Base-by-base conservation (phyloP, 2,113 vertebrate species). In the Datnioides undecimradiatus region DNA sequence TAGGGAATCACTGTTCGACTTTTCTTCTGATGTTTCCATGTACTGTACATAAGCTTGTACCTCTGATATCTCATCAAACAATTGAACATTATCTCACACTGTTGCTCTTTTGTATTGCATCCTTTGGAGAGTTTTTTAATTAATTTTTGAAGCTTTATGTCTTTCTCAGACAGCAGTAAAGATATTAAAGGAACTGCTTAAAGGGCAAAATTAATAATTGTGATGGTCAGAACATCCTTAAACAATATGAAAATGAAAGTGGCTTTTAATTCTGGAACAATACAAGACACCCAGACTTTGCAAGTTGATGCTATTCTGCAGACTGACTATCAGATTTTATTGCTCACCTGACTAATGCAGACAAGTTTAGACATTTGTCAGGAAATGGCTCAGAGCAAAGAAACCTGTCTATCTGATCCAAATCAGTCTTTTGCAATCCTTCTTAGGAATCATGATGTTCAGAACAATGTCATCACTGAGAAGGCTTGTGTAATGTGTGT, bases 361-460 rank as follows among this genome's bases (percentile, higher is more conserved):
- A 83, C 83, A 79, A 23, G 86, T 83, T 81, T 3, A 45, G 59
- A 76, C 76, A 49, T 65, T 40, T 75, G 12, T 13, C 54, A 63
- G 83, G 46, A 82, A 86, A 75, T 48, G 19, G 6, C 76, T 86
- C 52, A 33, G 45, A 63, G 58, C 29, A 9, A 11, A 66, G 12
- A 65, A 68, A 52, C 65, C 29, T 13, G 25, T 65, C 62, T 41
- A 67, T 71, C 54, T 57, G 43, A 70, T 65, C 12, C 9, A 21
- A 21, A 40, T 31, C 16, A 31, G 33, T 49, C 48, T 73, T 66
- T 59, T 58, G 41, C n/a, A 67, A 34, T 6, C 5, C 25, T 54
- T 25, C 59, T 82, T 11, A 23, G 43, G 45, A 27, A 1, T 41
- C 12, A 9, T 27, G 12, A 5, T 3, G 6, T 17, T 51, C 63